Evolutionary conservation across 37 sponge, comb jelly and placozoan genomes (phyloP).

Genomic region (Haliclona indistincta): DNA sequence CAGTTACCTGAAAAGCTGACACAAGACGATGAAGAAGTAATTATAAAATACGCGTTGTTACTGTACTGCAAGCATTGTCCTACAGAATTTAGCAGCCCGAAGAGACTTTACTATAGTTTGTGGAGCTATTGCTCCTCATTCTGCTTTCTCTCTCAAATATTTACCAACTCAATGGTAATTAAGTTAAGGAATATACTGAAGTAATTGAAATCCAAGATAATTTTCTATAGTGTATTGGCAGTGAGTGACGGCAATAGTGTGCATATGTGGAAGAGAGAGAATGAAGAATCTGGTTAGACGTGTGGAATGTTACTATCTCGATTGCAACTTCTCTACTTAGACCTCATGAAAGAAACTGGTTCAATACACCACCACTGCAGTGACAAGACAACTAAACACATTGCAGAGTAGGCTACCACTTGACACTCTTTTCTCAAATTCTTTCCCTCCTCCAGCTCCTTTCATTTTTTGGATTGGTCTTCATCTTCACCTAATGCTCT

Average conservation of each 20-base stretch:
- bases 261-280: not conserved
- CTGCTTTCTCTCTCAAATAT: constrained; percentile 1
- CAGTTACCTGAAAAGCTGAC: constrained; percentile 47
- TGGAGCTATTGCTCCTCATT: constrained; percentile 22
- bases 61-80: not conserved
- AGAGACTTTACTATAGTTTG: constrained; percentile 50
- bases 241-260: not conserved
- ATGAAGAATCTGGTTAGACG: not conserved
- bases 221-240: not conserved
- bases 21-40: constrained; percentile 20
- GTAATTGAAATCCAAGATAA: no score
- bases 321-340: no score
- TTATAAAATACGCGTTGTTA: not conserved
- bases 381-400: no score
- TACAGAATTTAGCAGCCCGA: constrained; percentile 42
- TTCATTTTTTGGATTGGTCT: no score
- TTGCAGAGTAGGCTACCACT: no score
- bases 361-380: no score
- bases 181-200: not conserved
- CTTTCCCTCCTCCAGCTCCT: no score
- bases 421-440: no score
- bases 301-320: not conserved
- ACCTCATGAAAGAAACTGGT: no score
- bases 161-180: constrained; percentile 14
- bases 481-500: no score